Evolutionary conservation across 2,888 invertebrate genomes (phyloP).

Genomic region (Habroteleia sp.): DNA sequence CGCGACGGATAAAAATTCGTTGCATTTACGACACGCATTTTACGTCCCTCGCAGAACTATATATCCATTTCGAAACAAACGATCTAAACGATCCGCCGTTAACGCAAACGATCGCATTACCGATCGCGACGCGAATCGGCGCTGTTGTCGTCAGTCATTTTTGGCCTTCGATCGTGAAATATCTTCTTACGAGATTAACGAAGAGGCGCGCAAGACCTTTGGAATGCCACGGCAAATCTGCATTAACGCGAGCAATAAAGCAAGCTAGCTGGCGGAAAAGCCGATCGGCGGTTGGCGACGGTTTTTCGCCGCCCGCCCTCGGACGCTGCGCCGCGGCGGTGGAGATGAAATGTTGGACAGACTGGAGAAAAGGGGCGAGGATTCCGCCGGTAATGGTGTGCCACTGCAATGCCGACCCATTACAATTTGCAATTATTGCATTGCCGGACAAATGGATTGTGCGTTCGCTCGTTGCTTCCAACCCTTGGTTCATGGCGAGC

Average conservation of each 20-base stretch:
- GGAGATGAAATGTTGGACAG: slow-evolving; percentile 51
- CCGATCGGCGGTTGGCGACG: too few species aligned
- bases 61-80: too few species aligned
- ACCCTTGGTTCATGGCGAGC: slow-evolving; percentile 15
- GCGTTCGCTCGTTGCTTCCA: slow-evolving; percentile 61
- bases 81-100: too few species aligned
- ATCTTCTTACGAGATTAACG: too few species aligned
- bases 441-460: slow-evolving; percentile 77
- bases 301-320: too few species aligned
- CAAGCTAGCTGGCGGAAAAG: slow-evolving; percentile 46
- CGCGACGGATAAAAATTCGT: slow-evolving; percentile 14
- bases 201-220: too few species aligned
- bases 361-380: slow-evolving; percentile 46
- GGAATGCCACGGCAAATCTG: slow-evolving; percentile 55
- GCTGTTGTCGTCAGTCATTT: too few species aligned
- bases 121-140: too few species aligned
- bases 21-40: background rate
- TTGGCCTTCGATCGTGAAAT: too few species aligned
- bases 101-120: too few species aligned
- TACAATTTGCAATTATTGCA: slow-evolving; percentile 80
- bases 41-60: too few species aligned
- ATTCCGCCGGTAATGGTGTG: slow-evolving; percentile 74
- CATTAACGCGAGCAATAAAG: slow-evolving; percentile 55
- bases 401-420: slow-evolving; percentile 72
- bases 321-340: slow-evolving; percentile 53